Conservation (phyloP, 2,888 invertebrate species). For the Magallana nippona region DNA sequence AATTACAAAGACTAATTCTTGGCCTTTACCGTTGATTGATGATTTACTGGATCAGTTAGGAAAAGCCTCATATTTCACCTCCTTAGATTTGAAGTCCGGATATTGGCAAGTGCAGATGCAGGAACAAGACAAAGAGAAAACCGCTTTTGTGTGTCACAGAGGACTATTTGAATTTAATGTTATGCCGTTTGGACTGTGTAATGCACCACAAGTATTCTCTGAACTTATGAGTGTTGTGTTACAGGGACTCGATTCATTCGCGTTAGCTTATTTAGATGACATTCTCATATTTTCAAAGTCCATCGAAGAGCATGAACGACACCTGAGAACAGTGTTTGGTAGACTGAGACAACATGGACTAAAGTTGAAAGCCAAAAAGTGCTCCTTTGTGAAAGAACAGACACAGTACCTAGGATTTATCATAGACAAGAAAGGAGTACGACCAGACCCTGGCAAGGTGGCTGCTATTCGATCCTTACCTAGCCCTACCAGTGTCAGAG, state of each 20-base stretch:
- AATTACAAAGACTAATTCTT: slow-evolving; percentile 44
- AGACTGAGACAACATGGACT: slow-evolving; percentile 25
- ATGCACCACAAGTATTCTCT: slow-evolving; percentile 44
- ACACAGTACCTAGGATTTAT: slow-evolving; percentile 51
- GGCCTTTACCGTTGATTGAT: slow-evolving; percentile 48
- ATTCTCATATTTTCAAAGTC: slow-evolving; percentile 18
- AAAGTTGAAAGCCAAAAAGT: slow-evolving; percentile 37
- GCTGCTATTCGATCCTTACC: slow-evolving; percentile 48
- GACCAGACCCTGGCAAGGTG: slow-evolving; percentile 47
- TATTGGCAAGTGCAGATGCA: slow-evolving; percentile 36
- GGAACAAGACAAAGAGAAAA: slow-evolving; percentile 49
- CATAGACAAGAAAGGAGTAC: slow-evolving; percentile 44
- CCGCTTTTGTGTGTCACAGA: slow-evolving; percentile 47
- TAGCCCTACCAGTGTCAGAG: slow-evolving; percentile 47
- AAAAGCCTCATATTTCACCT: slow-evolving; percentile 39
- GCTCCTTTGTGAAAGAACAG: slow-evolving; percentile 42
- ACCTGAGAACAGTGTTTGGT: no score
- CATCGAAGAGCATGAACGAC: no score
- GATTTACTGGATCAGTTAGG: slow-evolving; percentile 45
- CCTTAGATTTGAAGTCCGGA: slow-evolving; percentile 40
- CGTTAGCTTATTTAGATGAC: slow-evolving; percentile 43
- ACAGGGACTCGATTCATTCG: slow-evolving; percentile 33
- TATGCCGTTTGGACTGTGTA: slow-evolving; percentile 45
- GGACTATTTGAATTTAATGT: slow-evolving; percentile 52
- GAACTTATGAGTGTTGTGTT: slow-evolving; percentile 51